Evolutionary conservation across 2,888 invertebrate species (phyloP), one percentile per base, ranked within the genome.

Genomic region (Clusia tigrina): DNA sequence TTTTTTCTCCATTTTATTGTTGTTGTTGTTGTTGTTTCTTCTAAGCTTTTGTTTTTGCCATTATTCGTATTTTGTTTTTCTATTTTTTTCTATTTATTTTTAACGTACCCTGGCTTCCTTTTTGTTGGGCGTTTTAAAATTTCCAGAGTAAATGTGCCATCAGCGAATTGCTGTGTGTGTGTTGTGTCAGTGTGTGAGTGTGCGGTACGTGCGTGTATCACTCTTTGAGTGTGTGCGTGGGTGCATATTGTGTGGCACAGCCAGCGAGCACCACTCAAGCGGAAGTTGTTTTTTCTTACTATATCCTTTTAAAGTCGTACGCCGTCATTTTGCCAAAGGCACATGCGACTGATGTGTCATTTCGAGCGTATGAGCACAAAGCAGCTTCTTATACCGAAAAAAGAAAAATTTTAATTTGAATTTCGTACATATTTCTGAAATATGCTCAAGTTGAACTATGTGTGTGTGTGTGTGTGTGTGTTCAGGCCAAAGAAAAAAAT

Each of bases 261-360:
- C 9, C n/a, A n/a, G 48, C 18, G 18, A 3, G 10, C n/a, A 6
- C 5, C 22, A 20, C 48, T 18, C 48, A 20, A 20, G 48, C 48
- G 48, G 48, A 48, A 48, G 20, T 48, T 48, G 48, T 22, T 48
- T 48, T 48, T 48, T 3, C 5, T 22, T 22, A 6, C 9, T 20
- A 20, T 48, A 48, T 48, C 20, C 48, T 22, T 48, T 48, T 48
- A 3, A 20, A 22, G 9, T 18, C 48, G 22, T 22, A 48, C 22
- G 48, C 48, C 48, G 48, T 22, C 48, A 48, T 48, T 22, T 48
- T 48, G 48, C 48, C 48, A 48, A 18, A 12, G 48, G 48, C 48
- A 48, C 18, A 48, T 22, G 6, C 18, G 48, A 20, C 48, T 48
- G 48, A 48, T 48, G 22, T 48, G 48, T 22, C 48, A 48, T 48